A percentile compares a stretch with the other conserved stretches of the same genome.
phyloP scores from a whole-genome alignment of 2,113 vertebrate species.

The Collichthys lucidus region DNA sequence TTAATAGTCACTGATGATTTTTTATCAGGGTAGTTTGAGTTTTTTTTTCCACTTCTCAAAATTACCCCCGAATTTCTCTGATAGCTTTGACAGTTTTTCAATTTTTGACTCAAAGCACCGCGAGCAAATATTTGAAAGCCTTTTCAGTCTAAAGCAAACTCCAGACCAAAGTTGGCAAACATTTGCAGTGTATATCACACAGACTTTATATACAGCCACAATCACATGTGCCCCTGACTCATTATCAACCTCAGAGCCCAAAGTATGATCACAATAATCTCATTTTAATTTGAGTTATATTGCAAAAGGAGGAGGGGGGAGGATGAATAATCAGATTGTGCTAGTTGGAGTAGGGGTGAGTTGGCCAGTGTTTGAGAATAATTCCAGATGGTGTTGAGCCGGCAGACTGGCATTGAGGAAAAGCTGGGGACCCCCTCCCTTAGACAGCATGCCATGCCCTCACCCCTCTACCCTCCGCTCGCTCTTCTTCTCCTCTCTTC shows the following conservation, averaged over 20 bases:
- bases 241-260: slow-evolving; percentile 69
- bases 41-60: slow-evolving; percentile 41
- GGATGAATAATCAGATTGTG: slow-evolving; percentile 80
- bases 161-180: slow-evolving; percentile 73
- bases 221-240: slow-evolving; percentile 64
- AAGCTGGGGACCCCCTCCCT: slow-evolving; percentile 75
- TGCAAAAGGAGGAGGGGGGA: slow-evolving; percentile 33
- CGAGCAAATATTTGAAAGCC: slow-evolving; percentile 70
- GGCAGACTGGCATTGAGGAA: slow-evolving; percentile 84
- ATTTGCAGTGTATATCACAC: slow-evolving; percentile 69
- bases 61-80: slow-evolving; percentile 36
- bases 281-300: slow-evolving; percentile 82
- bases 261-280: slow-evolving; percentile 80
- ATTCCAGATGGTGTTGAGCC: slow-evolving; percentile 92
- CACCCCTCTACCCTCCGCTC: slow-evolving; percentile 40
- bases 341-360: slow-evolving; percentile 78
- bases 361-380: slow-evolving; percentile 85
- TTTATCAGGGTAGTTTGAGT: slow-evolving; percentile 45
- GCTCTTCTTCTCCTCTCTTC: slow-evolving; percentile 19
- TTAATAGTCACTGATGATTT: slow-evolving; percentile 56
- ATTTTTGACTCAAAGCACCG: slow-evolving; percentile 68
- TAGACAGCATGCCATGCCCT: slow-evolving; percentile 82
- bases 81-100: slow-evolving; percentile 66
- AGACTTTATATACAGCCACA: slow-evolving; percentile 61
- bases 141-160: slow-evolving; percentile 70